Percentiles rank a stretch among this genome's conserved stretches.
phyloP scores from a whole-genome alignment of 2,797 vertebrate species.

The Acanthiza pusilla region DNA sequence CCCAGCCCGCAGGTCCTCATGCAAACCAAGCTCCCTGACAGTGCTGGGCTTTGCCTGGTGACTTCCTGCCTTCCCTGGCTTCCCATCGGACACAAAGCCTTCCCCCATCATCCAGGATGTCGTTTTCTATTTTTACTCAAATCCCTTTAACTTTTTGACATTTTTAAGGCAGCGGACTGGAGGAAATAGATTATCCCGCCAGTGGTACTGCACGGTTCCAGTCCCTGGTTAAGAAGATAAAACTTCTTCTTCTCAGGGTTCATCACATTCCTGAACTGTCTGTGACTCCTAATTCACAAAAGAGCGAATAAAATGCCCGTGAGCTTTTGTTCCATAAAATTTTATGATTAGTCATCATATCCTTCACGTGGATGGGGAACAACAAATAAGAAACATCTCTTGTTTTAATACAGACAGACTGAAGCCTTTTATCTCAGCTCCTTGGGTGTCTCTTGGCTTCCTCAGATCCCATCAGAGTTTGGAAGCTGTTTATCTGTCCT shows the following conservation, averaged over 20 bases:
- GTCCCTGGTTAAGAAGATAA: background rate
- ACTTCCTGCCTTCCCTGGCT: constrained; percentile 6
- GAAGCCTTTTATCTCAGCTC: background rate
- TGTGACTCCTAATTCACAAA: background rate
- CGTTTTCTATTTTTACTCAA: constrained; percentile 35
- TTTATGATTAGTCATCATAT: background rate
- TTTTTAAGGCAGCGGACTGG: constrained; percentile 21
- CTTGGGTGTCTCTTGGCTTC: background rate
- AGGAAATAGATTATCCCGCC: background rate
- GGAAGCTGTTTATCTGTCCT: background rate
- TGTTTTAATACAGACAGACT: background rate
- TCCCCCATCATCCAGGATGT: constrained; percentile 35
- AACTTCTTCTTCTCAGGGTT: background rate
- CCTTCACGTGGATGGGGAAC: background rate
- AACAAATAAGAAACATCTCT: background rate
- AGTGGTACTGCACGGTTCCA: fast-evolving
- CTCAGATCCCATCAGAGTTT: background rate
- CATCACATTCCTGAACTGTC: background rate
- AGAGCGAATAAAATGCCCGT: background rate
- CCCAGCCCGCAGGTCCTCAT: fast-evolving
- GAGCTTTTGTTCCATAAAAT: background rate
- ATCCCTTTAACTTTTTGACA: constrained; percentile 19
- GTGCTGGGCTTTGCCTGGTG: background rate
- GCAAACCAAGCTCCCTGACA: fast-evolving
- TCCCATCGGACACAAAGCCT: background rate